These are phyloP conservation scores for Cepaea hortensis DNA, from an alignment of 2,888 invertebrate species.

Conservation along the genomic window DNA sequence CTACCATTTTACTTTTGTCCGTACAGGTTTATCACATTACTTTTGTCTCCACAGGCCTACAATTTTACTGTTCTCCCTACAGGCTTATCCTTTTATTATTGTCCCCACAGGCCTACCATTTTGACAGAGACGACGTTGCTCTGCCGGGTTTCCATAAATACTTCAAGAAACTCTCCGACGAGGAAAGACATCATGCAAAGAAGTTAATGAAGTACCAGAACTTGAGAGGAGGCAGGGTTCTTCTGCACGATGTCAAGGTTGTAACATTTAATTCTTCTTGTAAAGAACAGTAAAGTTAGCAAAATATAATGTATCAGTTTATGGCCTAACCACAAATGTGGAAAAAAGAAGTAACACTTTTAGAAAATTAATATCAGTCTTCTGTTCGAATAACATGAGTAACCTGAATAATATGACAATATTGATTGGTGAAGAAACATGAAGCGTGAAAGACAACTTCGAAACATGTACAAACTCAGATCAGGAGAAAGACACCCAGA, in stretches of 20 bases:
- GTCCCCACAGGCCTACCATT: conserved; percentile 82
- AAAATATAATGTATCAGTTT: too few species aligned
- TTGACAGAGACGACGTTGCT: conserved; percentile 89
- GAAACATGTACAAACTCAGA: too few species aligned
- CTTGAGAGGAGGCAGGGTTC: conserved; percentile 86
- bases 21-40: too few species aligned
- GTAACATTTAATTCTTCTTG: neutral
- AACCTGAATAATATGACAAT: too few species aligned
- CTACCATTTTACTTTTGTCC: too few species aligned
- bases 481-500: too few species aligned
- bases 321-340: too few species aligned
- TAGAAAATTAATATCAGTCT: neutral
- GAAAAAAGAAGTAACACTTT: neutral
- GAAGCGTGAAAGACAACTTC: too few species aligned
- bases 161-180: conserved; percentile 85
- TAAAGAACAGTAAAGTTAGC: neutral
- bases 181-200: conserved; percentile 88
- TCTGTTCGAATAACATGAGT: neutral
- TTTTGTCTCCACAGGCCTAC: conserved; percentile 79
- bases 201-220: conserved; percentile 81
- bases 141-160: conserved; percentile 81
- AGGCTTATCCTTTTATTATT: too few species aligned
- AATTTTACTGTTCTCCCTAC: conserved; percentile 79
- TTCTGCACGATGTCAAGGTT: conserved; percentile 81
- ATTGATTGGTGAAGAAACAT: too few species aligned